Percentiles rank a stretch among this genome's conserved stretches.
These are phyloP conservation scores for Folsomia manolachei DNA, from an alignment of 2,888 invertebrate species.

Conservation along the genomic window DNA sequence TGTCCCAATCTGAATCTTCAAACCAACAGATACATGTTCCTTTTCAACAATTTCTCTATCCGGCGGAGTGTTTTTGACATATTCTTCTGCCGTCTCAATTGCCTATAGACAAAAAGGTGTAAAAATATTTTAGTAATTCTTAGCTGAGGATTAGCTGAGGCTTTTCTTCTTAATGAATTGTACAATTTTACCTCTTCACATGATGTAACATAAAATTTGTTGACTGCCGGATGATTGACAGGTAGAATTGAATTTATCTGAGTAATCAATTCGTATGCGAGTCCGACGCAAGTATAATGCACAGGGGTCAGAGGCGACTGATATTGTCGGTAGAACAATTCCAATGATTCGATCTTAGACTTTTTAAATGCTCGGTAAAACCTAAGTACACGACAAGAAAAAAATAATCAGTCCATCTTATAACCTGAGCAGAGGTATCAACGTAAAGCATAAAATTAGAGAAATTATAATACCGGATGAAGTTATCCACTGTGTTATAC, in stretches of 20 bases:
- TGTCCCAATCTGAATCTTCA: conserved; percentile 67
- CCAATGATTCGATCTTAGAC: conserved; percentile 62
- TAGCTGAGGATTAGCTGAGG: not conserved
- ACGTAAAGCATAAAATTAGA: too few species aligned
- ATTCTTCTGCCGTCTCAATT: conserved; percentile 56
- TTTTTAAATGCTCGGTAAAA: conserved; percentile 61
- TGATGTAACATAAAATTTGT: conserved; percentile 71
- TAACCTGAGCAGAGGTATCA: too few species aligned
- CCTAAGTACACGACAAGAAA: conserved; percentile 56
- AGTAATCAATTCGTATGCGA: conserved; percentile 74
- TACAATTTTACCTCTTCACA: conserved; percentile 76
- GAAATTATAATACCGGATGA: conserved; percentile 60
- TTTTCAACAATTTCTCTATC: conserved; percentile 67
- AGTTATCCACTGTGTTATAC: conserved; percentile 86
- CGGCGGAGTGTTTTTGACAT: conserved; percentile 53
- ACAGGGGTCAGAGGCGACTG: conserved; percentile 72
- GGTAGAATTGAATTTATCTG: conserved; percentile 63
- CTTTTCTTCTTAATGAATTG: not conserved
- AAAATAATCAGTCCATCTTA: too few species aligned
- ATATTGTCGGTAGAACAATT: conserved; percentile 73
- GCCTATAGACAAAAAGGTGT: conserved; percentile 52
- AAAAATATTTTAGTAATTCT: not conserved
- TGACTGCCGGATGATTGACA: conserved; percentile 66
- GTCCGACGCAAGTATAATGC: conserved; percentile 84
- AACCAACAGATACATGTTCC: conserved; percentile 80